These are phyloP conservation scores for Danaus plexippus DNA, from an alignment of 1,140 invertebrate genomes.

Conservation along the genomic window DNA sequence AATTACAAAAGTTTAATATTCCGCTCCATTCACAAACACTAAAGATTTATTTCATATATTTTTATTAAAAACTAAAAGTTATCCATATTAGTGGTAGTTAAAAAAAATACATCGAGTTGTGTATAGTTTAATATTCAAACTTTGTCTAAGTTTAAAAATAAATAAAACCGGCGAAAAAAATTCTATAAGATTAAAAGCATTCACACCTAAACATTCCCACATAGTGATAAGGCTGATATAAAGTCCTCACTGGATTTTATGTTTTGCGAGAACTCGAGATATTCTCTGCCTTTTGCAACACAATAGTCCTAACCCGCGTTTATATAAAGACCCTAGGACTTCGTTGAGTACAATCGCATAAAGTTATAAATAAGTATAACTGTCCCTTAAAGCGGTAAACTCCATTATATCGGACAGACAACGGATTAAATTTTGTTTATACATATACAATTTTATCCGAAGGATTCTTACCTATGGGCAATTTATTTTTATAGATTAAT, in stretches of 20 bases:
- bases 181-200: neutral
- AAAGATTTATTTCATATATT: too few species aligned
- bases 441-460: too few species aligned
- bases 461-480: too few species aligned
- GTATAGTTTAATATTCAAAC: too few species aligned
- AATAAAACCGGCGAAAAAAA: too few species aligned
- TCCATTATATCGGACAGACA: conserved; percentile 31
- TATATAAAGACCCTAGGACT: conserved; percentile 30
- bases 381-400: conserved; percentile 52
- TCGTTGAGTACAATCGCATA: conserved; percentile 44
- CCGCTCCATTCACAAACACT: too few species aligned
- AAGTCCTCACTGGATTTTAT: conserved; percentile 39
- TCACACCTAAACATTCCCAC: conserved; percentile 9
- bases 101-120: too few species aligned
- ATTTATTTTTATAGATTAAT: too few species aligned
- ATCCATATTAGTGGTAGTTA: too few species aligned
- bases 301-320: conserved; percentile 35
- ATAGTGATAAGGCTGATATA: conserved; percentile 45
- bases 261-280: conserved; percentile 6
- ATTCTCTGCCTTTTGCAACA: conserved; percentile 31
- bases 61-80: too few species aligned
- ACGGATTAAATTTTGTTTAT: conserved; percentile 42
- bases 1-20: too few species aligned
- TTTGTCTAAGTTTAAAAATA: too few species aligned
- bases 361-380: conserved; percentile 62